These are phyloP conservation scores for Noctua janthe DNA, from an alignment of 2,888 invertebrate species.

Conservation along the genomic window DNA sequence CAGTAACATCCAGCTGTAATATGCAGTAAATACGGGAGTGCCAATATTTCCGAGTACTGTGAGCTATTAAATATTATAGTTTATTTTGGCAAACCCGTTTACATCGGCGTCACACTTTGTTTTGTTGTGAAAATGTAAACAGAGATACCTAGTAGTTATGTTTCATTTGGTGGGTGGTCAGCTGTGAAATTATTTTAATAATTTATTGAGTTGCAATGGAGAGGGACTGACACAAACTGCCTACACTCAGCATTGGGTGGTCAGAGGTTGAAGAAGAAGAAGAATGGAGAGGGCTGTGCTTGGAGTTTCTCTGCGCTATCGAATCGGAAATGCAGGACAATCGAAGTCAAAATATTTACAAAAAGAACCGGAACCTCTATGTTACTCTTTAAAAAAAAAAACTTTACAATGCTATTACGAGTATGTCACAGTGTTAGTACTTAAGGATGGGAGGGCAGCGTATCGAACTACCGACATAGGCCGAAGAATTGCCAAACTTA, in stretches of 20 bases:
- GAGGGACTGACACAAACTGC: too few species aligned
- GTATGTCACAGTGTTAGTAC: too few species aligned
- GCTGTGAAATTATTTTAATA: neutral
- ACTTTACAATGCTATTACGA: neutral
- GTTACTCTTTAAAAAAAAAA: neutral
- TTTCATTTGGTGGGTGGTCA: neutral
- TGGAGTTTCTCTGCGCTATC: neutral
- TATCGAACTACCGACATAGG: too few species aligned
- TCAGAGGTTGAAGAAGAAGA: too few species aligned
- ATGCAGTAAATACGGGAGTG: constrained; percentile 22
- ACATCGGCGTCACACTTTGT: constrained; percentile 15
- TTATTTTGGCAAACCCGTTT: constrained; percentile 33
- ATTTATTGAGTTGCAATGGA: neutral
- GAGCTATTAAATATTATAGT: constrained; percentile 19
- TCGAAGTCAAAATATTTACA: neutral
- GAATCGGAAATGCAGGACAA: neutral
- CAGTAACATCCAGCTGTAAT: neutral
- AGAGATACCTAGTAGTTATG: neutral
- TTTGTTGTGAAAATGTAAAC: constrained; percentile 11
- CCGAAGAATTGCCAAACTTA: too few species aligned
- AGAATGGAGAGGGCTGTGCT: neutral
- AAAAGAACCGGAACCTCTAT: too few species aligned
- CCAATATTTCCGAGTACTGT: constrained; percentile 9
- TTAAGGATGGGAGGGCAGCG: too few species aligned
- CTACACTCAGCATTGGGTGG: too few species aligned